phyloP scores from a whole-genome alignment of 2,888 invertebrate species.

The Acrobasis repandana region DNA sequence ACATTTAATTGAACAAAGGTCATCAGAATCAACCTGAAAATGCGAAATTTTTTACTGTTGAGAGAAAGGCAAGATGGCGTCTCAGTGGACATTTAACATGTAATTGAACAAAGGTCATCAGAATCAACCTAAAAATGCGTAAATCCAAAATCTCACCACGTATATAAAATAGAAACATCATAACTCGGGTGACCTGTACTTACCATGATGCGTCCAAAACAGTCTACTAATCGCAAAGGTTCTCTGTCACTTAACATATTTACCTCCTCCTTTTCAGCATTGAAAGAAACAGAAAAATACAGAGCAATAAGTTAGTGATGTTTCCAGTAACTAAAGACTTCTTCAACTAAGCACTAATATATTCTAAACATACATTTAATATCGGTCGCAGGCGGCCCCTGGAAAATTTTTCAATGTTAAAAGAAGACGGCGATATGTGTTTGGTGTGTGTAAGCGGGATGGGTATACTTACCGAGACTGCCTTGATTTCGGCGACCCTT shows the following conservation, averaged over 20 bases:
- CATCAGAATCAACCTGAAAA: background rate
- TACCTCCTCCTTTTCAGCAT: conserved; percentile 79
- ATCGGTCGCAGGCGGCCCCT: conserved; percentile 50
- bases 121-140: background rate
- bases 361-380: conserved; percentile 57
- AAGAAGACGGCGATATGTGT: conserved; percentile 38
- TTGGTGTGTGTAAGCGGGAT: conserved; percentile 37
- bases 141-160: conserved; percentile 36
- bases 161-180: conserved; percentile 59
- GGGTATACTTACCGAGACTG: conserved; percentile 89
- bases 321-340: conserved; percentile 51
- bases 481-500: conserved; percentile 93
- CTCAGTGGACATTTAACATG: no score
- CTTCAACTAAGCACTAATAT: conserved; percentile 36
- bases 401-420: conserved; percentile 45
- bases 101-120: background rate
- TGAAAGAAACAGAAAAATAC: conserved; percentile 76
- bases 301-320: conserved; percentile 77
- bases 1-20: background rate
- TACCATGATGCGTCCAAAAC: conserved; percentile 63
- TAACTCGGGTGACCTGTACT: conserved; percentile 60
- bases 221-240: conserved; percentile 61
- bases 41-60: no score
- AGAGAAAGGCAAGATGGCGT: no score
- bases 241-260: conserved; percentile 66